Evolutionary conservation across 2,888 invertebrate species (phyloP), one percentile per base, ranked within the genome.

Genomic region (Chrysopilus asiliformis): DNA sequence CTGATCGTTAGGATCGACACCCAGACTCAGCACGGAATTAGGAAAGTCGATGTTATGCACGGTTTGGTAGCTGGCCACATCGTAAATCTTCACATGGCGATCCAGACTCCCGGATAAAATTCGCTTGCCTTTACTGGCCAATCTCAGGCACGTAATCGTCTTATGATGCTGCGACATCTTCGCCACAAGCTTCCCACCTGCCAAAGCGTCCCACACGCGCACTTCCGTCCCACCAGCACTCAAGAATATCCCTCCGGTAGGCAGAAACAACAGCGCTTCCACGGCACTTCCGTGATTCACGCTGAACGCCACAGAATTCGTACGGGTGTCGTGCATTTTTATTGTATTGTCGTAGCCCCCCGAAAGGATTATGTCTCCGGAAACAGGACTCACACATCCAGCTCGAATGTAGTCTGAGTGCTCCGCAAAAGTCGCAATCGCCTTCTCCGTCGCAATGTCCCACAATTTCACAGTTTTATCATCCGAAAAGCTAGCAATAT

Each of bases 121-220:
- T 51, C 87, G 72, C 45, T 76, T 80, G 16, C 83, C 82, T 53
- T 84, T 76, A 28, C 80, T 81, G 16, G 85, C 85, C 42, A 94
- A 70, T 45, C 76, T 68, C 32, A 97, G 58, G 45, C 84, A 81
- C 0, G 93, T 97, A 2, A 97, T 79, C 0, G 94, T 90, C 68
- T 97, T 97, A 60, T 94, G 91, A 63, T 98, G 97, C 49, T 89
- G 83, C 3, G 82, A 82, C 44, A 97, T 73, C 50, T 76, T 78
- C 2, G 86, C 79, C 16, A 97, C 58, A 36, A 89, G 65, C 56
- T 81, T 79, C 8, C 93, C 93, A 18, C 90, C 89, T 45, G 84
- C 76, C 34, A 91, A 71, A 4, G 82, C 76, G 59, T 97, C 95
- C 94, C 94, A 97, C 1, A 97, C 81, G 60, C 82, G 79, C 5